Evolutionary conservation across 2,888 invertebrate species (phyloP).

Genomic region (Drosophila anomelani): DNA sequence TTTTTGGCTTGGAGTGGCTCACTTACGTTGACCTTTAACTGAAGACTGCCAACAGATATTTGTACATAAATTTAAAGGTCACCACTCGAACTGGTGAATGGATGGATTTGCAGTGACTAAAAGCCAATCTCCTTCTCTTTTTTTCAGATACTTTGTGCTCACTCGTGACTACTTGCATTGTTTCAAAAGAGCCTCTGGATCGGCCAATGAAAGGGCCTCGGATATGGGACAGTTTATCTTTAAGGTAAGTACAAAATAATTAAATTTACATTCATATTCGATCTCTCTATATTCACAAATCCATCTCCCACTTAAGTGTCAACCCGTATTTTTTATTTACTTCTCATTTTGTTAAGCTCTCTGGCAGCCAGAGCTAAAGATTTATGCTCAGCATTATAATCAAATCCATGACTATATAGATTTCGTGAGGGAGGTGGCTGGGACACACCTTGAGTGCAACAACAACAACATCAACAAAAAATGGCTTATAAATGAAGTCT

Average conservation of each 20-base stretch:
- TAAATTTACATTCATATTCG: neutral
- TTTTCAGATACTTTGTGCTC: slow-evolving; percentile 86
- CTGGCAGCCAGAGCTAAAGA: slow-evolving; percentile 54
- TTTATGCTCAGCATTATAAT: slow-evolving; percentile 55
- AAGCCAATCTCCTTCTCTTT: slow-evolving; percentile 22
- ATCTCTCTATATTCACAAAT: neutral
- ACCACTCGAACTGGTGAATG: slow-evolving; percentile 9
- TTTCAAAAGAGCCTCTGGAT: slow-evolving; percentile 87
- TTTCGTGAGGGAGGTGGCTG: slow-evolving; percentile 9
- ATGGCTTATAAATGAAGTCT: slow-evolving; percentile 56
- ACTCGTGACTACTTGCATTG: slow-evolving; percentile 89
- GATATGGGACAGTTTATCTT: slow-evolving; percentile 89
- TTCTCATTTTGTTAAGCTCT: slow-evolving; percentile 61
- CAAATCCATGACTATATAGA: slow-evolving; percentile 16
- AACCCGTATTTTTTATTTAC: slow-evolving; percentile 52
- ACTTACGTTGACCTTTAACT: slow-evolving; percentile 62
- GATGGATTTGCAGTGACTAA: slow-evolving; percentile 12
- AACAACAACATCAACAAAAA: slow-evolving; percentile 7
- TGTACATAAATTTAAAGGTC: slow-evolving; percentile 45
- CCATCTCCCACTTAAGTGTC: neutral
- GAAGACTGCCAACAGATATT: slow-evolving; percentile 19
- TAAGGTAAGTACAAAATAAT: slow-evolving; percentile 85
- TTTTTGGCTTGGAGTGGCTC: slow-evolving; percentile 33
- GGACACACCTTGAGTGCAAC: slow-evolving; percentile 63
- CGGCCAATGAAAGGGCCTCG: slow-evolving; percentile 86